Conservation (phyloP, 2,113 vertebrate species). For the Rallus limicola region DNA sequence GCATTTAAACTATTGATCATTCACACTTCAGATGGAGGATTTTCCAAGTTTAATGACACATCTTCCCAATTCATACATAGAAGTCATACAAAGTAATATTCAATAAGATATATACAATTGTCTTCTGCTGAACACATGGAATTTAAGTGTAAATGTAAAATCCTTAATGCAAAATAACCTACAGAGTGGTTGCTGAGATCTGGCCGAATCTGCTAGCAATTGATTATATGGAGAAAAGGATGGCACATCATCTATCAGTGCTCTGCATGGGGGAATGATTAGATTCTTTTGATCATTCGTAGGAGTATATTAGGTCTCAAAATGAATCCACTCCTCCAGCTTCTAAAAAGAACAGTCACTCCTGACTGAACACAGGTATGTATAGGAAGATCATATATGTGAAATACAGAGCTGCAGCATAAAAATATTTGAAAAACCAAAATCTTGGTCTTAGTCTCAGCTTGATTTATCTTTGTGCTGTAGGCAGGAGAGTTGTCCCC, state of each 20-base stretch:
- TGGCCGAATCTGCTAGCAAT: constrained; percentile 4
- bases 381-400: not conserved
- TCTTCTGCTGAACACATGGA: not conserved
- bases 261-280: constrained; percentile 24
- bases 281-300: constrained; percentile 46
- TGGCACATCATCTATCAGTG: not conserved
- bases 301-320: not conserved
- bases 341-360: constrained; percentile 7
- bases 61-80: not conserved
- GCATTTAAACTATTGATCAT: not conserved
- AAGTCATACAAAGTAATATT: not conserved
- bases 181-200: not conserved
- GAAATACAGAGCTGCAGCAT: not conserved
- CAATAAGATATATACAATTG: not conserved
- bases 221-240: not conserved
- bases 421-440: constrained; percentile 33
- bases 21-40: not conserved
- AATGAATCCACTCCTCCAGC: constrained; percentile 39
- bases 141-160: not conserved
- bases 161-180: not conserved
- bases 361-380: not conserved
- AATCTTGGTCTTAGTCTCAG: constrained; percentile 21
- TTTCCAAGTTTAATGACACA: not conserved
- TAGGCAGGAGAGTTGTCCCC: constrained; percentile 42
- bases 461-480: constrained; percentile 55